Conservation (phyloP, 2,888 invertebrate genomes). For the Crossocerus cetratus region DNA sequence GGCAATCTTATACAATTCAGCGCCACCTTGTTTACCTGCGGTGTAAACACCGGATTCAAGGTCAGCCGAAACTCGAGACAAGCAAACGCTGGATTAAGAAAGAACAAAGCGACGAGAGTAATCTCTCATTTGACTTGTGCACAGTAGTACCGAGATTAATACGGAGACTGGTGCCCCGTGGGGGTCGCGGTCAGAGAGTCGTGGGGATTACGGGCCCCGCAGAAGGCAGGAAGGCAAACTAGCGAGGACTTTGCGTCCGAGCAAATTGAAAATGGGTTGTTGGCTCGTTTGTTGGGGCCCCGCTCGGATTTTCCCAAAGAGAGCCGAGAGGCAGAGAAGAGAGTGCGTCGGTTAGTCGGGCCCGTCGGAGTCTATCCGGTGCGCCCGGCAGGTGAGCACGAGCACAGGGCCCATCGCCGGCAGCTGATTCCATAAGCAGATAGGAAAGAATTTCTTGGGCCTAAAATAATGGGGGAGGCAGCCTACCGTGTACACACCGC, state of each 20-base stretch:
- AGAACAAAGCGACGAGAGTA: not conserved
- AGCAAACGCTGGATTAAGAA: not conserved
- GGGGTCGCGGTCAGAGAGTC: not conserved
- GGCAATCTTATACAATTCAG: not conserved
- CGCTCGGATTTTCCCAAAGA: conserved; percentile 49
- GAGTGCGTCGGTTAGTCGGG: too few species aligned
- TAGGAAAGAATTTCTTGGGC: conserved; percentile 67
- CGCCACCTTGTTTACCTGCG: too few species aligned
- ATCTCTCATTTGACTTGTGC: not conserved
- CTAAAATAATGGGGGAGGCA: conserved; percentile 71
- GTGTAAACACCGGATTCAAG: too few species aligned
- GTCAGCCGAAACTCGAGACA: too few species aligned
- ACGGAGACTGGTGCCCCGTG: not conserved
- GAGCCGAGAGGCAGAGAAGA: not conserved
- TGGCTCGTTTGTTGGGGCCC: conserved; percentile 42
- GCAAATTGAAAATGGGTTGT: conserved; percentile 53
- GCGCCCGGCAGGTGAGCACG: conserved; percentile 67
- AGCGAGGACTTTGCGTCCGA: conserved; percentile 19
- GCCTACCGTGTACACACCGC: conserved; percentile 69
- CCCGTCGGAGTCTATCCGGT: conserved; percentile 17
- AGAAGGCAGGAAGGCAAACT: conserved; percentile 55
- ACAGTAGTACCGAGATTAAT: not conserved
- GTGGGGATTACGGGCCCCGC: conserved; percentile 38
- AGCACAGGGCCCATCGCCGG: conserved; percentile 48
- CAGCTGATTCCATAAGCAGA: conserved; percentile 76